Evolutionary conservation across 2,797 vertebrate species (phyloP).

Genomic region (Amphiprion clarkii): DNA sequence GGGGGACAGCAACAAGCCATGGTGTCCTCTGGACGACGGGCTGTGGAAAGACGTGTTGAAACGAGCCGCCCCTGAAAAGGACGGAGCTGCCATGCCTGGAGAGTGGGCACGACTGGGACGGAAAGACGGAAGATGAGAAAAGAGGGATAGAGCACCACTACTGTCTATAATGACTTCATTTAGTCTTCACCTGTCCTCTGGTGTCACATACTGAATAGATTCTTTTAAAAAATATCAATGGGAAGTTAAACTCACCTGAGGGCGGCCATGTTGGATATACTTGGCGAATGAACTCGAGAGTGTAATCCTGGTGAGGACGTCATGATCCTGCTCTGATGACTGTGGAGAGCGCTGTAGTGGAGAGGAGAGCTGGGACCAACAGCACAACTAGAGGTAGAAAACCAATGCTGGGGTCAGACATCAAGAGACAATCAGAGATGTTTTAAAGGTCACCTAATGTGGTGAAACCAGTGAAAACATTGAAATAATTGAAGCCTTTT

Average conservation of each 20-base stretch:
- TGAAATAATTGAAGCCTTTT: not conserved
- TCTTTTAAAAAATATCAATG: not conserved
- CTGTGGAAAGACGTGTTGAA: conserved; percentile 92
- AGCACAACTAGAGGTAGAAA: conserved; percentile 44
- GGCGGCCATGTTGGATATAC: conserved; percentile 96
- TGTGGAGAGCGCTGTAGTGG: conserved; percentile 92
- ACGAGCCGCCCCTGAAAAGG: conserved; percentile 91
- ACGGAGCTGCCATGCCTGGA: conserved; percentile 93
- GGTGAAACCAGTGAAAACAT: not conserved
- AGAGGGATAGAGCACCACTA: not conserved
- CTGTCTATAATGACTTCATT: too few relatives aligned
- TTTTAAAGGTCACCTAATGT: not conserved
- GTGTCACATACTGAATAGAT: not conserved
- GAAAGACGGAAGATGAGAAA: not conserved
- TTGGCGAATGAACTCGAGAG: conserved; percentile 93
- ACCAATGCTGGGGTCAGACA: not conserved
- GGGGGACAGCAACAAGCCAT: conserved; percentile 87
- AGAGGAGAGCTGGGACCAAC: conserved; percentile 87
- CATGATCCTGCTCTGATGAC: conserved; percentile 88
- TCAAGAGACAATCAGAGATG: not conserved
- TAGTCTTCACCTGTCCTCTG: not conserved
- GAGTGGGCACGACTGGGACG: conserved; percentile 93
- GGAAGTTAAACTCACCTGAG: conserved; percentile 86
- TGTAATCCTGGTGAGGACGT: conserved; percentile 87
- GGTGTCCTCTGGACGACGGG: conserved; percentile 87